Base-by-base conservation (phyloP, 2,113 vertebrate genomes). In the Oophaga pumilio region DNA sequence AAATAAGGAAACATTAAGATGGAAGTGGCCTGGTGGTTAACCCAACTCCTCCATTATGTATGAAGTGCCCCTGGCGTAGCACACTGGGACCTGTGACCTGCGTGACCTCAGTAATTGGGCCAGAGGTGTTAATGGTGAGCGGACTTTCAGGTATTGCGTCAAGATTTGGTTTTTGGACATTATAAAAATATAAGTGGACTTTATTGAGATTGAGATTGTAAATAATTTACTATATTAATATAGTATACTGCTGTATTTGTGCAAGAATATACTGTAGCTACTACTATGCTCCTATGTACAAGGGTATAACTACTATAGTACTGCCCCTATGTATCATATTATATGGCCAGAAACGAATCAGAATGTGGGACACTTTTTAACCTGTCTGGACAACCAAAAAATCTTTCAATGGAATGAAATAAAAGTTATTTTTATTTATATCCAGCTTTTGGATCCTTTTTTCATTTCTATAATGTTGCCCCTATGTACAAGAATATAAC, bases 1-100 rank as follows among this genome's bases (percentile, higher is more conserved):
- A 88, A 81, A 83, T 83, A 76, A 88, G 86, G 86, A 88, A 88
- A 88, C 80, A 83, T 88, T 83, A 88, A 60, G 86, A 20, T 88
- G 86, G 86, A 88, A 88, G 80, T 88, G 86, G 79, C 84, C 84
- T 69, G n/a, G 80, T 66, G 86, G 86, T 83, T 88, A 73, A 87
- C 86, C 79, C 22, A 26, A n/a, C n/a, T 64, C 24, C 69, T 88
- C 71, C 57, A 76, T 74, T 88, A 88, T 88, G 53, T 53, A 88
- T 80, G 57, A 60, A 68, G n/a, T 20, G 68, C 28, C 64, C 64
- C 62, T 22, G 53, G 10, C 56, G 86, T 56, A 49, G 78, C 53
- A 12, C 26, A 62, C 78, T 0, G 22, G 56, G 77, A 73, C 53
- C 22, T 59, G 76, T 73, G 76, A 87, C 85, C 86, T n/a, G 20